These are phyloP conservation scores for Octopus sinensis DNA, from an alignment of 1,140 invertebrate genomes.

Conservation along the genomic window DNA sequence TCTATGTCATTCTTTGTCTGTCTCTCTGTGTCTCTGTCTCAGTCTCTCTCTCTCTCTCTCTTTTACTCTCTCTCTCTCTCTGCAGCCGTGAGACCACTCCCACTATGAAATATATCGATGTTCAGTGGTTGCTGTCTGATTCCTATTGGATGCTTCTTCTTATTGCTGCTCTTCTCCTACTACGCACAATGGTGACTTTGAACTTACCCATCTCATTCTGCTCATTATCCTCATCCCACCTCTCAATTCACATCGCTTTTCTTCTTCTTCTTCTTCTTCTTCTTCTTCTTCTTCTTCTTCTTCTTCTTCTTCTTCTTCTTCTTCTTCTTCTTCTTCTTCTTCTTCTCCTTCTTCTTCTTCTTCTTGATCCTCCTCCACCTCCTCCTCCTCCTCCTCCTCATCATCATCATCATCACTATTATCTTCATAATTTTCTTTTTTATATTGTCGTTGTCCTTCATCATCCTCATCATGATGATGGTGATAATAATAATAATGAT, in stretches of 20 bases:
- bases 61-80: neutral
- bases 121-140: neutral
- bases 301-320: neutral
- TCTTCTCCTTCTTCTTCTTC: neutral
- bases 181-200: neutral
- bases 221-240: neutral
- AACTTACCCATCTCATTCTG: neutral
- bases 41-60: neutral
- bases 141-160: neutral
- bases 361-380: neutral
- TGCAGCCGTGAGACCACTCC: too few relatives aligned
- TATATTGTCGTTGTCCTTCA: too few relatives aligned
- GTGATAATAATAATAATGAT: too few relatives aligned
- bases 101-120: too few relatives aligned
- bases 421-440: too few relatives aligned
- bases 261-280: slow-evolving; percentile 3
- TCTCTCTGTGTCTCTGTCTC: neutral
- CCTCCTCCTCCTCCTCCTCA: too few relatives aligned
- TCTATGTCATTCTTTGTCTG: neutral
- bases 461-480: too few relatives aligned
- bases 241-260: neutral
- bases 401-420: too few relatives aligned
- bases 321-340: neutral
- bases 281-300: slow-evolving; percentile 1
- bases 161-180: neutral